A percentile compares a stretch with the other conserved stretches of the same genome.
Conservation (phyloP, 2,888 invertebrate genomes). For the Torymus texanus region DNA sequence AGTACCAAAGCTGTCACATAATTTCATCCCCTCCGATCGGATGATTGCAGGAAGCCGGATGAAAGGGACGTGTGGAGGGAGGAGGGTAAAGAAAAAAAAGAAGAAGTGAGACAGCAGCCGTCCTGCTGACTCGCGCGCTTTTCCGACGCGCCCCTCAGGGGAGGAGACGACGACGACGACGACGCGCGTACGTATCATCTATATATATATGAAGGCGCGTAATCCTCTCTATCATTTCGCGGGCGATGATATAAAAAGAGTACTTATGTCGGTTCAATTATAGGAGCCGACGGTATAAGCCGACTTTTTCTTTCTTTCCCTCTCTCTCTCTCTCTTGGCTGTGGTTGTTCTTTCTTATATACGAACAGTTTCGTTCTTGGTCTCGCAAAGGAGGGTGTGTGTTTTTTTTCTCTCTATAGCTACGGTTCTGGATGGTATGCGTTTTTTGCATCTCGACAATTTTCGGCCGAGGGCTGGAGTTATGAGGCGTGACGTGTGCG, state of each 20-base stretch:
- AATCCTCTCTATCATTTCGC: constrained; percentile 72
- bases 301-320: neutral
- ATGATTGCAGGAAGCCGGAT: constrained; percentile 43
- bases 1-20: constrained; percentile 31
- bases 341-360: constrained; percentile 4
- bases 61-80: neutral
- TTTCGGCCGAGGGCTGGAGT: neutral
- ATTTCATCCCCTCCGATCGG: constrained; percentile 42
- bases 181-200: neutral
- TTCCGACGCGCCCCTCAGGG: neutral
- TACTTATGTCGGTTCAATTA: constrained; percentile 68
- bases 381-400: neutral
- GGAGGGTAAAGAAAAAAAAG: neutral
- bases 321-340: neutral
- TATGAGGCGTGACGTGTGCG: constrained; percentile 9
- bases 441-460: constrained; percentile 5
- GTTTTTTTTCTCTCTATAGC: neutral
- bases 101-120: neutral
- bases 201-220: constrained; percentile 52
- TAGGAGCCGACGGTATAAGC: constrained; percentile 56
- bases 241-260: constrained; percentile 69
- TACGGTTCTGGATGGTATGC: too few species aligned
- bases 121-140: constrained; percentile 47
- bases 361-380: neutral
- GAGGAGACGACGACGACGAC: too few species aligned